These are phyloP conservation scores for Serranus cabrilla DNA, from an alignment of 2,797 vertebrate species.

Conservation along the genomic window DNA sequence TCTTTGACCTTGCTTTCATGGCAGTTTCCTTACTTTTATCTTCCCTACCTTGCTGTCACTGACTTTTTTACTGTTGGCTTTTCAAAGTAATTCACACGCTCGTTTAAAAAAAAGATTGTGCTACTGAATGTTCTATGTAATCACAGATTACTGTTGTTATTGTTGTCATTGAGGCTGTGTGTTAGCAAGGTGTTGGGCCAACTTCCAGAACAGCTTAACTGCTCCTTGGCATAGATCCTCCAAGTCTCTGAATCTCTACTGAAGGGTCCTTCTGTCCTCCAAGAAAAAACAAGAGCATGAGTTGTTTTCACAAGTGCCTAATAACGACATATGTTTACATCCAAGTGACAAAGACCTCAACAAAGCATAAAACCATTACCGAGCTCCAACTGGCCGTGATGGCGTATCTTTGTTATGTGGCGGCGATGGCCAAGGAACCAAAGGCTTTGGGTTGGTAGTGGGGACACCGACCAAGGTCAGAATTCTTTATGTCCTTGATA, in stretches of 20 bases:
- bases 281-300: neutral
- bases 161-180: neutral
- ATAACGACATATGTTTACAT: neutral
- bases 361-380: neutral
- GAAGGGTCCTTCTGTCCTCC: neutral
- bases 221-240: neutral
- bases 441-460: too few relatives aligned
- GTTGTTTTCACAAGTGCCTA: neutral
- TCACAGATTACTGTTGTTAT: constrained; percentile 12
- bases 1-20: constrained; percentile 65
- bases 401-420: accelerated
- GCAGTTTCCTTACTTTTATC: constrained; percentile 46
- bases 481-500: neutral
- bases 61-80: constrained; percentile 26
- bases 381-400: neutral
- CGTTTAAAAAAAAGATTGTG: neutral
- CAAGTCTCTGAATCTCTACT: neutral
- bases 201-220: neutral
- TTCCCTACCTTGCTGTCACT: constrained; percentile 16
- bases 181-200: neutral
- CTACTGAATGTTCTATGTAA: constrained; percentile 21
- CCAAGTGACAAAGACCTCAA: constrained; percentile 3
- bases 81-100: constrained; percentile 4
- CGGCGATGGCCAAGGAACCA: neutral
- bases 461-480: too few relatives aligned